Conservation (phyloP, 2,797 vertebrate genomes). For the Euthynnus affinis region DNA sequence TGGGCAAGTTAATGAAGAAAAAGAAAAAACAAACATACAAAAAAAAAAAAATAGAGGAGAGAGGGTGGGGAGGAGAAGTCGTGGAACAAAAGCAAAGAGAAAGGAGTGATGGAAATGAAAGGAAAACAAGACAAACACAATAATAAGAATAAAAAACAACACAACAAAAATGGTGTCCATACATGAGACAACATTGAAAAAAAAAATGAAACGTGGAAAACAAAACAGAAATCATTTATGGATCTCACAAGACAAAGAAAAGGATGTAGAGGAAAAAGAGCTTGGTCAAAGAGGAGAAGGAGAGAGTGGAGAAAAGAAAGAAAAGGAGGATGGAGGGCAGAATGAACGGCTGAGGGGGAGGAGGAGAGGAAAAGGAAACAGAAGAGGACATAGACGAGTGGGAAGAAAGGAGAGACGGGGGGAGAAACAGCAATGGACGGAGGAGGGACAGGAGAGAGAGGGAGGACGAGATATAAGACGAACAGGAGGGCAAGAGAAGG, state of each 20-base stretch:
- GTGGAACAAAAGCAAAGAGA: conserved; percentile 36
- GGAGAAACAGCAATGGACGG: conserved; percentile 23
- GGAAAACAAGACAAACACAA: conserved; percentile 76
- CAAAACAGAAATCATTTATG: conserved; percentile 67
- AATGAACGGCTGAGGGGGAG: conserved; percentile 85
- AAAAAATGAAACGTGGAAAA: conserved; percentile 51
- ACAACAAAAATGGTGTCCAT: conserved; percentile 84
- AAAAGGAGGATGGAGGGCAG: conserved; percentile 90
- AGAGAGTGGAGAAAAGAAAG: conserved; percentile 90
- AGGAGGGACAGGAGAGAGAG: conserved; percentile 33
- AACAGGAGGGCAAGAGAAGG: conserved; percentile 58
- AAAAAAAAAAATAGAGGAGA: conserved; percentile 74
- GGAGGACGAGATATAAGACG: conserved; percentile 34
- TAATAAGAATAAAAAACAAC: conserved; percentile 77
- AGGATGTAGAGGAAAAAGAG: conserved; percentile 93
- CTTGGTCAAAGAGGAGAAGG: conserved; percentile 89
- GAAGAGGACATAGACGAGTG: conserved; percentile 79
- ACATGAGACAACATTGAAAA: conserved; percentile 79
- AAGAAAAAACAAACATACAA: conserved; percentile 71
- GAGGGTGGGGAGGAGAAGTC: conserved; percentile 72
- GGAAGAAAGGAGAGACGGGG: conserved; percentile 27
- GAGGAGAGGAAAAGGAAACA: conserved; percentile 40
- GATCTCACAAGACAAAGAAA: conserved; percentile 92
- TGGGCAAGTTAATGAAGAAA: conserved; percentile 89
- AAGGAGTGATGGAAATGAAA: conserved; percentile 50